Base-by-base conservation (phyloP, 2,113 vertebrate species). In the Phalacrocorax brasilianus region DNA sequence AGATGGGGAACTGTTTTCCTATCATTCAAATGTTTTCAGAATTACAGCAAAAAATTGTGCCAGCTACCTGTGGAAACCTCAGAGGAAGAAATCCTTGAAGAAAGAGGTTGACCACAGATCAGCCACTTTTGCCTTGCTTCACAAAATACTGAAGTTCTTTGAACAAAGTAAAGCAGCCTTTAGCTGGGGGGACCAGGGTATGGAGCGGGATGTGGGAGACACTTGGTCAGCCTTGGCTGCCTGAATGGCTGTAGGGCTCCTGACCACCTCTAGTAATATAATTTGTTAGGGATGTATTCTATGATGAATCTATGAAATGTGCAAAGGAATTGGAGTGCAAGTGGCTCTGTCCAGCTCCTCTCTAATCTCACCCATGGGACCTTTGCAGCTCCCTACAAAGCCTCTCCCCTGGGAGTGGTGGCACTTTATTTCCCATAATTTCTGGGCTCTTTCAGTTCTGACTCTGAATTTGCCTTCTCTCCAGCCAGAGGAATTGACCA, bases 401-500 rank as follows among this genome's bases (percentile, higher is more conserved):
- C 14, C n/a, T 71, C 12, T 74, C 30, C 4, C 12, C 33, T 77
- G 18, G 35, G 44, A 96, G 89, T 5, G 12, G 10, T 81, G 42
- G 21, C n/a, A 35, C 2, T 71, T 62, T 45, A 62, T 74, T 92
- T 78, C 53, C 21, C 10, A 22, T 80, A 14, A 70, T 87, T 94
- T 87, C 70, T 72, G 42, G 27, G 20, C 11, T 84, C 30, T 83
- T 59, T 74, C 38, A 30, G 33, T 85, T 93, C 74, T 96, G 77
- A 96, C 85, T 78, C 50, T 96, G 77, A 91, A 74, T 93, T 90
- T 94, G 20, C 40, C 14, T 95, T 88, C 45, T 92, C 40, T 91
- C 65, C 82, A 99, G 99, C 99, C 99, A 2, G 99, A 99, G 58
- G 99, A 99, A 95, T 97, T 99, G 97, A 99, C 99, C 35, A 99